Conservation (phyloP, 2,113 vertebrate species). For the Azemiops feae region DNA sequence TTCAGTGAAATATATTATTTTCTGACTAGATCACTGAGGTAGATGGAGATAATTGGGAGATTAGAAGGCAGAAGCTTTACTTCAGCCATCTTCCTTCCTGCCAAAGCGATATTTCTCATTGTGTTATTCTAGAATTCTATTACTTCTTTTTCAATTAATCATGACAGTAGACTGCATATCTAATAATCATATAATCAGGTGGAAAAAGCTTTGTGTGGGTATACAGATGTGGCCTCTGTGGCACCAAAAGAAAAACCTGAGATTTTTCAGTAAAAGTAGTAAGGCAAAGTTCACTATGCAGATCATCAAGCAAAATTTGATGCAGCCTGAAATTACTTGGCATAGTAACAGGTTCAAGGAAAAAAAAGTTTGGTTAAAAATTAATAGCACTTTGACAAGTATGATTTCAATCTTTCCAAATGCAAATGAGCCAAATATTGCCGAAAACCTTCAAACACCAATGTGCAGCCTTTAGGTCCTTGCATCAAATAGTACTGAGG, state of each 20-base stretch:
- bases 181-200: slow-evolving; percentile 2
- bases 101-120: not conserved
- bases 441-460: slow-evolving; percentile 58
- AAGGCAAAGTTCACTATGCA: slow-evolving; percentile 56
- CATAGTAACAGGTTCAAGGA: slow-evolving; percentile 59
- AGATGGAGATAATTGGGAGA: slow-evolving; percentile 20
- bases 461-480: slow-evolving; percentile 42
- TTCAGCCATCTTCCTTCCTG: not conserved
- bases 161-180: slow-evolving; percentile 22
- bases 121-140: slow-evolving; percentile 30
- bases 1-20: not conserved
- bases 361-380: slow-evolving; percentile 64
- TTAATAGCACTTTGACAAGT: slow-evolving; percentile 63
- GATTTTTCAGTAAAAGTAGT: slow-evolving; percentile 44
- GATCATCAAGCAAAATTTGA: slow-evolving; percentile 64
- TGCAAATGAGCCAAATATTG: slow-evolving; percentile 51
- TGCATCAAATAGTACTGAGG: slow-evolving; percentile 59
- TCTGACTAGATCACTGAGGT: slow-evolving; percentile 32
- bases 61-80: slow-evolving; percentile 16
- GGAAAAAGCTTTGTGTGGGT: slow-evolving; percentile 20
- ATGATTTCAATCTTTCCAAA: slow-evolving; percentile 67
- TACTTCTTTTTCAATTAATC: slow-evolving; percentile 36
- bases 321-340: slow-evolving; percentile 57
- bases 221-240: slow-evolving; percentile 34
- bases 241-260: slow-evolving; percentile 34